Conservation (phyloP, 1,140 invertebrate genomes). For the Ctenoplectra terminalis region DNA sequence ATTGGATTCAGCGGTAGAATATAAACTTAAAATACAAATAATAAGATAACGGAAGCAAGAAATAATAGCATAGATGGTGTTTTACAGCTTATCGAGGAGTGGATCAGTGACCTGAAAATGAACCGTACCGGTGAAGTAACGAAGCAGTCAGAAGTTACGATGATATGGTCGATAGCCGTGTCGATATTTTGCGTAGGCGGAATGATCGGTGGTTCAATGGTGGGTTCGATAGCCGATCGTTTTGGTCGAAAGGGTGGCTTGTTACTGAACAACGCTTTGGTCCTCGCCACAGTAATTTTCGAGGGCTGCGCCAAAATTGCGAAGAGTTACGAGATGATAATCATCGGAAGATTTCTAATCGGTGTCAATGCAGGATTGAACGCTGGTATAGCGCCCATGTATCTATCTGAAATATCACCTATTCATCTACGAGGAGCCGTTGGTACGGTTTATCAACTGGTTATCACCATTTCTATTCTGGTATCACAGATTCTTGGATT, state of each 20-base stretch:
- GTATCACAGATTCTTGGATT: slow-evolving; percentile 92
- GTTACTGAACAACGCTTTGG: slow-evolving; percentile 91
- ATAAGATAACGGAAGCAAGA: background rate
- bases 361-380: slow-evolving; percentile 93
- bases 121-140: slow-evolving; percentile 82
- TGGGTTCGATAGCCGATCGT: slow-evolving; percentile 89
- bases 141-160: slow-evolving; percentile 82
- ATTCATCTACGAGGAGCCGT: slow-evolving; percentile 91
- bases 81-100: slow-evolving; percentile 88
- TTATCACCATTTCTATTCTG: slow-evolving; percentile 94
- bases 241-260: slow-evolving; percentile 92
- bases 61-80: background rate
- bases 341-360: slow-evolving; percentile 91
- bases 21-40: background rate
- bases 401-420: slow-evolving; percentile 94
- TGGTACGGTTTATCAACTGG: slow-evolving; percentile 94
- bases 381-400: slow-evolving; percentile 94
- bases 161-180: slow-evolving; percentile 91
- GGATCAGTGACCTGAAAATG: slow-evolving; percentile 86
- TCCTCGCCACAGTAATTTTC: slow-evolving; percentile 86
- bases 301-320: slow-evolving; percentile 85
- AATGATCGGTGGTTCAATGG: slow-evolving; percentile 94
- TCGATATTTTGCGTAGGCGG: slow-evolving; percentile 95
- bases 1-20: background rate
- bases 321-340: slow-evolving; percentile 89